Percentiles rank a stretch among this genome's conserved stretches.
These are phyloP conservation scores for Dryoscopus gambensis DNA, from an alignment of 2,113 vertebrate genomes.

Conservation along the genomic window DNA sequence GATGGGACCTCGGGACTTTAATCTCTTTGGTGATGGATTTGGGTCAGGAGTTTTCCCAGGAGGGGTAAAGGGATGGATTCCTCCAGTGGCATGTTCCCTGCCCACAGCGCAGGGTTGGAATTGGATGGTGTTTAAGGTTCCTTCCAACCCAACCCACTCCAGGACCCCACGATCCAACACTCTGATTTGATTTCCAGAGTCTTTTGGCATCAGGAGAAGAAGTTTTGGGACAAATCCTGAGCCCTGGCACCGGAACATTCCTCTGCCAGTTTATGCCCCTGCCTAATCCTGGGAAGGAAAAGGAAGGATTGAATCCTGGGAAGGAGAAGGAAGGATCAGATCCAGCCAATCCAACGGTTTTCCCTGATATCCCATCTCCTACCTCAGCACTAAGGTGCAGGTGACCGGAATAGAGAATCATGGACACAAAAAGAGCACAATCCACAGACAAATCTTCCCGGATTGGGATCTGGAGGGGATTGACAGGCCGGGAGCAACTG, in stretches of 20 bases:
- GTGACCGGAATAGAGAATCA: background rate
- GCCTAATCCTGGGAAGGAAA: background rate
- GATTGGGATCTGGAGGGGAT: background rate
- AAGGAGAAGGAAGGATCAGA: fast-evolving
- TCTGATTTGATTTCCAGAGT: background rate
- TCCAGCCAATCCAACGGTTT: background rate
- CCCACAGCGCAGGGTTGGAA: background rate
- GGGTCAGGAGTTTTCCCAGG: background rate
- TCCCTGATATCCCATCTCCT: background rate
- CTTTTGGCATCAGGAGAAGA: background rate
- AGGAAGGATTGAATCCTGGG: fast-evolving
- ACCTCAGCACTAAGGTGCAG: background rate
- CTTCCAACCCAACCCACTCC: background rate
- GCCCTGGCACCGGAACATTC: background rate
- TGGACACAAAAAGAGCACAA: background rate
- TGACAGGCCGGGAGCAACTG: background rate
- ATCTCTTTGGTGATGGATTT: background rate
- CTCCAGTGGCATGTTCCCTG: background rate
- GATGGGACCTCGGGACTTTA: background rate
- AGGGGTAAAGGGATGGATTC: background rate
- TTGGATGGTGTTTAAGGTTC: background rate
- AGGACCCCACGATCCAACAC: background rate
- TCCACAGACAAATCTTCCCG: background rate
- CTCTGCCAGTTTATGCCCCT: background rate
- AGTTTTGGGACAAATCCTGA: background rate